A percentile compares a stretch with the other conserved stretches of the same genome.
phyloP scores from a whole-genome alignment of 2,797 vertebrate species.

The Dryobates pubescens region DNA sequence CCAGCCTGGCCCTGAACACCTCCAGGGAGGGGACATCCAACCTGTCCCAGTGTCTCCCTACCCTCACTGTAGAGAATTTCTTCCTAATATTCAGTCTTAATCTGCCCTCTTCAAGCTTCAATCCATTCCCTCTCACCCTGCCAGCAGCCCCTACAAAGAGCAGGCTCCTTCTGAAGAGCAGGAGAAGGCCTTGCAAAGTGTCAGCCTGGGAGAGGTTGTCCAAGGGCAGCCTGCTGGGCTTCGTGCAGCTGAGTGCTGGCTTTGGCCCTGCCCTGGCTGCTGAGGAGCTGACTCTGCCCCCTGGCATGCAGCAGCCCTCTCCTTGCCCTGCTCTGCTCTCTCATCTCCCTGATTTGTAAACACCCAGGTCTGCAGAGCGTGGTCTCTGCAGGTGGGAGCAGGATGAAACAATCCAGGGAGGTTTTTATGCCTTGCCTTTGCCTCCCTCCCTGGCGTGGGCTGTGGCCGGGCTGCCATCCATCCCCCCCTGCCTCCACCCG shows the following conservation, averaged over 20 bases:
- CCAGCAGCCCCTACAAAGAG: no score
- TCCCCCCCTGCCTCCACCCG: neutral
- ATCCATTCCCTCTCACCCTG: no score
- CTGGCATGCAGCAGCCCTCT: neutral
- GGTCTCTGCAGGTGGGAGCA: neutral
- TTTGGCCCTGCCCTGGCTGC: neutral
- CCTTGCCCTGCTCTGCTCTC: neutral
- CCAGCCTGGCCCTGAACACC: no score
- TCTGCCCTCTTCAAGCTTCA: no score
- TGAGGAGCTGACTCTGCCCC: neutral
- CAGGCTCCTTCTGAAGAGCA: neutral
- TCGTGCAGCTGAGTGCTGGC: neutral
- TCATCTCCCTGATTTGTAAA: neutral
- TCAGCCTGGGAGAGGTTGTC: no score
- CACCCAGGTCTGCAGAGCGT: neutral
- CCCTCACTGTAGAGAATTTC: no score
- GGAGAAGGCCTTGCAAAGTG: neutral
- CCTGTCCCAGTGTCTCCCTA: no score
- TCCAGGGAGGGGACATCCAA: no score
- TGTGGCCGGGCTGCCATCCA: accelerated
- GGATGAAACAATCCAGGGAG: neutral
- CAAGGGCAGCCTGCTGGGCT: neutral
- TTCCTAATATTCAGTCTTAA: no score
- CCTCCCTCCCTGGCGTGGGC: neutral
- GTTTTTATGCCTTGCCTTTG: neutral